phyloP scores from a whole-genome alignment of 2,888 invertebrate genomes.

The Augochlorella aurata region DNA sequence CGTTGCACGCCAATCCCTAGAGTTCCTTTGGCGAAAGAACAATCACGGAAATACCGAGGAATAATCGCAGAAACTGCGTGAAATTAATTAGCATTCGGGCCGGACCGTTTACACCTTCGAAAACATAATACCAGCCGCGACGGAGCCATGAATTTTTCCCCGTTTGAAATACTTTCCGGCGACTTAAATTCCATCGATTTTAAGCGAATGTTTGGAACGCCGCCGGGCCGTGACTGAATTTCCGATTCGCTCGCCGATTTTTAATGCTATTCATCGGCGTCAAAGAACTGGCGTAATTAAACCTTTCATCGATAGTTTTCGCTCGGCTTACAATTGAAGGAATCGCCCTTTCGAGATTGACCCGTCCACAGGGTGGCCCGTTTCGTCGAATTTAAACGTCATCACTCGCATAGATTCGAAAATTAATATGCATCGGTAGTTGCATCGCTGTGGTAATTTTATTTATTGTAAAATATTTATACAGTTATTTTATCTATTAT shows the following conservation, averaged over 20 bases:
- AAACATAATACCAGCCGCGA: neutral
- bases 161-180: conserved; percentile 13
- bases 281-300: neutral
- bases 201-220: neutral
- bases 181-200: conserved; percentile 16
- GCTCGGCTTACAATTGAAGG: too few species aligned
- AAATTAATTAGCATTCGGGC: neutral
- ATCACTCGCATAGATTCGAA: too few species aligned
- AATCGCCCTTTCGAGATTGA: too few species aligned
- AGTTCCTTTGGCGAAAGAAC: neutral
- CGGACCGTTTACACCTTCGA: neutral
- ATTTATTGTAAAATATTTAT: too few species aligned
- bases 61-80: neutral
- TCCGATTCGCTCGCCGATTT: neutral
- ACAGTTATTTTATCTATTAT: too few species aligned
- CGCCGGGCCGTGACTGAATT: neutral
- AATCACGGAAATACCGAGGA: neutral
- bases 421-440: too few species aligned
- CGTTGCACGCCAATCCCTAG: neutral
- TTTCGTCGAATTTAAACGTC: too few species aligned
- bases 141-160: neutral
- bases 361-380: too few species aligned
- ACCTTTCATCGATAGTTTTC: too few species aligned
- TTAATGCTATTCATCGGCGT: neutral
- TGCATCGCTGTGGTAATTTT: too few species aligned